phyloP scores from a whole-genome alignment of 2,113 vertebrate genomes.

The Ictalurus punctatus region DNA sequence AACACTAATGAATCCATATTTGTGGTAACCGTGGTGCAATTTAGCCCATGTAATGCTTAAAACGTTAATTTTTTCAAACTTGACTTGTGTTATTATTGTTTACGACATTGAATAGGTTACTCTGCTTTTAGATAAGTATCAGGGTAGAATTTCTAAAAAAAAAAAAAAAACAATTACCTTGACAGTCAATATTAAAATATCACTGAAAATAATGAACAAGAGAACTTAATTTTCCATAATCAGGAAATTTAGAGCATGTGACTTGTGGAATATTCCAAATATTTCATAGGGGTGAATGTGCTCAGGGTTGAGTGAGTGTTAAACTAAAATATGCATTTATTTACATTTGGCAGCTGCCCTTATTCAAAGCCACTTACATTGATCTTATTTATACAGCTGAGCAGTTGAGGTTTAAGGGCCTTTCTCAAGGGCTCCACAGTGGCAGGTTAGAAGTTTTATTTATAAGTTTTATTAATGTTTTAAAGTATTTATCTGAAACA shows the following conservation, averaged over 20 bases:
- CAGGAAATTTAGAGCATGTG: background rate
- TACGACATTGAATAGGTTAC: background rate
- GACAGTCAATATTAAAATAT: background rate
- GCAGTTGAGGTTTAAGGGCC: background rate
- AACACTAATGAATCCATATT: no score
- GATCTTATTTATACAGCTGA: no score
- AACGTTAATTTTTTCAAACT: background rate
- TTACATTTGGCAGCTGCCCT: no score
- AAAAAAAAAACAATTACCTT: background rate
- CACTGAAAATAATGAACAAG: background rate
- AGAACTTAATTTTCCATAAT: background rate
- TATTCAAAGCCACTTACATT: no score
- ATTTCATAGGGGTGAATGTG: background rate
- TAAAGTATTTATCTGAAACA: background rate
- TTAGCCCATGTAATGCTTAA: background rate
- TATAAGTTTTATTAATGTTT: background rate
- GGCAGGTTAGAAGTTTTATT: no score
- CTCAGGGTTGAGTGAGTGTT: background rate
- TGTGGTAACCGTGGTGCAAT: background rate
- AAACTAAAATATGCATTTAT: background rate
- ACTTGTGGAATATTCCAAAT: background rate
- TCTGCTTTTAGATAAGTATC: background rate
- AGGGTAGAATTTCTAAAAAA: background rate
- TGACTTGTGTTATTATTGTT: background rate
- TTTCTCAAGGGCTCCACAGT: no score